Base-by-base conservation (phyloP, 2,888 invertebrate genomes). In the Formica aserva region DNA sequence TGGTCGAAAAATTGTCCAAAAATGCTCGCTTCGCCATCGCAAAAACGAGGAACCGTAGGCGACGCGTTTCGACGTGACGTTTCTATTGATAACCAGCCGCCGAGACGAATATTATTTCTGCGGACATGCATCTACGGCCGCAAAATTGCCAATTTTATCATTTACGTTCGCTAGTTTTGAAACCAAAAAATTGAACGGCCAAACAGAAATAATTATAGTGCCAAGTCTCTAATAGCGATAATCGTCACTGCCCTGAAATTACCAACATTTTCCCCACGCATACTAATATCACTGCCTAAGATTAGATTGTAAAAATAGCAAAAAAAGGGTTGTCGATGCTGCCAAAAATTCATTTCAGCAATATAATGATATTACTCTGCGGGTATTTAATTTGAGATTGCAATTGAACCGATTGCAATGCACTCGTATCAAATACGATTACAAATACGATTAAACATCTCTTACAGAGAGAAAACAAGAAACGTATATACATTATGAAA, bases 121-220 rank as follows among this genome's bases (percentile, higher is more conserved):
- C 11, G 26, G 15, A 60, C 29, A 71, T 74, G 63, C 63, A 26
- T 74, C 55, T 80, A 66, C 77, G 60, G 60, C 67, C 74, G 63
- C 82, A 74, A 89, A 89, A 89, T 87, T 87, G 52, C 60, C 80
- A 76, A 87, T 87, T 86, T 84, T 89, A 32, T 85, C 86, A 89
- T 80, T 83, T 85, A 89, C 72, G 32, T 81, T 75, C 60, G 67
- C 60, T 71, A 82, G 57, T 80, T 69, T 82, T 65, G 52, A 76
- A 69, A 63, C 72, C 6, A 41, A 71, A 71, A 82, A 86, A 86
- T 80, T 76, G 65, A 88, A 81, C 67, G 81, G 0, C 4, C 32
- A n/a, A 60, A 41, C 3, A 41, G 4, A 38, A 60, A 72, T 60
- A 26, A 38, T 15, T 15, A 35, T 35, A 35, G 26, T 67, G 9